Conservation (phyloP, 2,113 vertebrate genomes). For the Sander vitreus region DNA sequence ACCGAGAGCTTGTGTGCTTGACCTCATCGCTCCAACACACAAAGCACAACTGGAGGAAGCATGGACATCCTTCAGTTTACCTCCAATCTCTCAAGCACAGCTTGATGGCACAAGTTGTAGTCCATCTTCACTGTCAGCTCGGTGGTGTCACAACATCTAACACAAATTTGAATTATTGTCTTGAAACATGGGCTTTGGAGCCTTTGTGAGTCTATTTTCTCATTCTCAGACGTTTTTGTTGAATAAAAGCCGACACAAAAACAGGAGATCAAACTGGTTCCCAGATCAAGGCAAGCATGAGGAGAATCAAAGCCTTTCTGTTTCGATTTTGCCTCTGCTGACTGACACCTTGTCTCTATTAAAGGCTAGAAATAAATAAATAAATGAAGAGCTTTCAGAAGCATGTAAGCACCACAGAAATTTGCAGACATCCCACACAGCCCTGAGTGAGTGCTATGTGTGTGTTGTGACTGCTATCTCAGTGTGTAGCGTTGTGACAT, state of each 20-base stretch:
- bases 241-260: slow-evolving; percentile 49
- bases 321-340: slow-evolving; percentile 36
- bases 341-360: slow-evolving; percentile 44
- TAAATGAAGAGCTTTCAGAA: slow-evolving; percentile 12
- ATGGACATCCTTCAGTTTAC: slow-evolving; percentile 12
- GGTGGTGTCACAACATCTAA: slow-evolving; percentile 21
- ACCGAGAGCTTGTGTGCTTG: slow-evolving; percentile 24
- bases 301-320: slow-evolving; percentile 55
- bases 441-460: neutral
- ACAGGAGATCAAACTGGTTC: slow-evolving; percentile 47
- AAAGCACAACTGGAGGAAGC: neutral
- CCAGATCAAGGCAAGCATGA: slow-evolving; percentile 58
- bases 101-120: neutral
- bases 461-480: neutral
- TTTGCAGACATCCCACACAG: neutral
- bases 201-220: neutral
- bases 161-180: slow-evolving; percentile 31
- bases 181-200: slow-evolving; percentile 28
- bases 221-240: slow-evolving; percentile 40
- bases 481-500: neutral
- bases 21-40: neutral
- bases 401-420: neutral
- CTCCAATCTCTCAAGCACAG: neutral
- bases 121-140: slow-evolving; percentile 4
- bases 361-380: slow-evolving; percentile 42